Evolutionary conservation across 2,888 invertebrate species (phyloP).

Genomic region (Drosophila stalkeri): DNA sequence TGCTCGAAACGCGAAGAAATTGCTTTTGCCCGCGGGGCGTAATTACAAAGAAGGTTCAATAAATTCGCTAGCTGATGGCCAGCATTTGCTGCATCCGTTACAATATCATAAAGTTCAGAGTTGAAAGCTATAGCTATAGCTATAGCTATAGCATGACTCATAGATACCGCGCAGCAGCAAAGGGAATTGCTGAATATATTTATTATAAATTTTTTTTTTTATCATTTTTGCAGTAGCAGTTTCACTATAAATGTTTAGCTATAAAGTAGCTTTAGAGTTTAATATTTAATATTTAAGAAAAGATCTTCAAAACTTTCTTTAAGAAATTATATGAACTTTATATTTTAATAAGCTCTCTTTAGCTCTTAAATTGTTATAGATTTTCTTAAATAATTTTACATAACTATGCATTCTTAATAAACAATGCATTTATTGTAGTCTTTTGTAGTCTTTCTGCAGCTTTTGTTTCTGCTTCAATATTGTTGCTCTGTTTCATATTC

Average conservation of each 20-base stretch:
- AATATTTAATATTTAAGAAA: not conserved
- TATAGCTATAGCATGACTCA: not conserved
- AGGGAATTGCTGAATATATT: not conserved
- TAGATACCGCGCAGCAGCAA: not conserved
- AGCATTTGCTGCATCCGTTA: constrained; percentile 14
- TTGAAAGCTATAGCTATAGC: not conserved
- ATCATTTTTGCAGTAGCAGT: not conserved
- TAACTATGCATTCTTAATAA: too few relatives aligned
- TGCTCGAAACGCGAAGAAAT: constrained; percentile 36
- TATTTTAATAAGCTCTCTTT: not conserved
- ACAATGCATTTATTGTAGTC: too few relatives aligned
- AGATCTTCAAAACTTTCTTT: not conserved
- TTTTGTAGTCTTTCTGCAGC: not conserved
- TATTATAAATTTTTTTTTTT: not conserved
- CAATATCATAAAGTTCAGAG: constrained; percentile 18
- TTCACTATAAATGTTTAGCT: not conserved
- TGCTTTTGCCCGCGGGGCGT: constrained; percentile 59
- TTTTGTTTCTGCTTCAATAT: too few relatives aligned
- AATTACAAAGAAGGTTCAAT: constrained; percentile 73
- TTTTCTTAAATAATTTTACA: too few relatives aligned
- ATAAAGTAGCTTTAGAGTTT: not conserved
- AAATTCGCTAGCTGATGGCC: constrained; percentile 50
- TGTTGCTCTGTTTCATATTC: not conserved
- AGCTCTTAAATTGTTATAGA: not conserved
- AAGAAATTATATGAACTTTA: not conserved